A percentile compares a stretch with the other conserved stretches of the same genome.
phyloP scores from a whole-genome alignment of 1,140 invertebrate genomes.

The Listronotus oregonensis region DNA sequence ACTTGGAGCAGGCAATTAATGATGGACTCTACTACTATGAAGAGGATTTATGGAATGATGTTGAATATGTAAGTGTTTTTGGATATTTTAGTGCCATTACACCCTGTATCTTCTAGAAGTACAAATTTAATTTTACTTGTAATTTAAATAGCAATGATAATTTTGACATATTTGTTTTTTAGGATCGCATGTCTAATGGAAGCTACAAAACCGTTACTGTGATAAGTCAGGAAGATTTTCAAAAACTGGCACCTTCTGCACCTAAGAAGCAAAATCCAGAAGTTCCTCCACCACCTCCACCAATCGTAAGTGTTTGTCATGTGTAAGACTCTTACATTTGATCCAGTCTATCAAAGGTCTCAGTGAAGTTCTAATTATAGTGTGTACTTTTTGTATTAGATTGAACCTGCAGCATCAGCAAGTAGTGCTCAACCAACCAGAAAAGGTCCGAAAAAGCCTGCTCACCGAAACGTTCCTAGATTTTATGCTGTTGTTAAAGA shows the following conservation, averaged over 20 bases:
- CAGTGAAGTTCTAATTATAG: no score
- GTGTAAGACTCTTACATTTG: not conserved
- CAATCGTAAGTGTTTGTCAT: constrained; percentile 38
- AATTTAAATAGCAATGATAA: no score
- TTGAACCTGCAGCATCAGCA: constrained; percentile 21
- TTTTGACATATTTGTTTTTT: constrained; percentile 23
- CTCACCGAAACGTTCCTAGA: constrained; percentile 63
- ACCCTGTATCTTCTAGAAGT: no score
- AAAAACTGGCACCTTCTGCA: constrained; percentile 73
- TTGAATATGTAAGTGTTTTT: constrained; percentile 44
- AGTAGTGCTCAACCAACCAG: constrained; percentile 14
- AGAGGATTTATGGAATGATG: constrained; percentile 78
- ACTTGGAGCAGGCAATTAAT: constrained; percentile 91
- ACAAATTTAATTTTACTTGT: no score
- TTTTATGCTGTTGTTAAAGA: constrained; percentile 96
- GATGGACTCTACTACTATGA: constrained; percentile 95
- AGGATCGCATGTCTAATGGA: constrained; percentile 54
- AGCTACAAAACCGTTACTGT: constrained; percentile 87
- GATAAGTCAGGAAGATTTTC: constrained; percentile 87
- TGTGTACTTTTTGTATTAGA: constrained; percentile 15
- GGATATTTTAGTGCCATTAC: no score
- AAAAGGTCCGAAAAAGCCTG: constrained; percentile 7
- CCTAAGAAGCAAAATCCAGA: constrained; percentile 69
- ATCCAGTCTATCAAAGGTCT: no score
- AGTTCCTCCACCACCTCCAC: constrained; percentile 80